Evolutionary conservation across 2,888 invertebrate species (phyloP).

Genomic region (Chromoteleia sp.): DNA sequence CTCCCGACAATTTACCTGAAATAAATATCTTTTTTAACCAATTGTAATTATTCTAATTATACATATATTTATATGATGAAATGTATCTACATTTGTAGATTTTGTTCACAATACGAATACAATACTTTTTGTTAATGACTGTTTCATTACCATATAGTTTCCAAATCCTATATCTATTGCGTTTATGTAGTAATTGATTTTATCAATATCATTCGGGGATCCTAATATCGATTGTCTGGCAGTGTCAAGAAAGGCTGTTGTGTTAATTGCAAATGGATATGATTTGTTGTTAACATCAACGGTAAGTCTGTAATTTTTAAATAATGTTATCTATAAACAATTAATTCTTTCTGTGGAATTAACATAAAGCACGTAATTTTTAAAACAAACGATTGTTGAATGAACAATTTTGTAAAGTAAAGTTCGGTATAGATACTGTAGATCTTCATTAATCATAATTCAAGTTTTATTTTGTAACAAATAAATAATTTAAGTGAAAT

Average conservation of each 20-base stretch:
- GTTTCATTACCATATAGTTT: constrained; percentile 73
- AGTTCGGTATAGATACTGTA: too few species aligned
- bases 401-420: too few species aligned
- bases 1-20: constrained; percentile 87
- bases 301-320: not conserved
- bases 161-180: constrained; percentile 77
- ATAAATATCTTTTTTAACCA: constrained; percentile 16
- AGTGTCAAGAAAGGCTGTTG: constrained; percentile 84
- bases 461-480: too few species aligned
- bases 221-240: constrained; percentile 84
- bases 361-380: too few species aligned
- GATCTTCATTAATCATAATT: too few species aligned
- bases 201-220: constrained; percentile 81
- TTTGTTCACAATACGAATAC: constrained; percentile 28
- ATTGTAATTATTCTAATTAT: constrained; percentile 12
- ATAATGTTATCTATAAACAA: not conserved
- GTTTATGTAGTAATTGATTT: constrained; percentile 83
- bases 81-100: constrained; percentile 23
- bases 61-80: constrained; percentile 12
- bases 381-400: too few species aligned
- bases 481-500: not conserved
- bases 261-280: constrained; percentile 79
- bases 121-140: constrained; percentile 21
- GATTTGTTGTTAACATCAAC: constrained; percentile 68
- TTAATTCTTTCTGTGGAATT: too few species aligned